Base-by-base conservation (phyloP, 2,888 invertebrate genomes). In the Plusia festucae region DNA sequence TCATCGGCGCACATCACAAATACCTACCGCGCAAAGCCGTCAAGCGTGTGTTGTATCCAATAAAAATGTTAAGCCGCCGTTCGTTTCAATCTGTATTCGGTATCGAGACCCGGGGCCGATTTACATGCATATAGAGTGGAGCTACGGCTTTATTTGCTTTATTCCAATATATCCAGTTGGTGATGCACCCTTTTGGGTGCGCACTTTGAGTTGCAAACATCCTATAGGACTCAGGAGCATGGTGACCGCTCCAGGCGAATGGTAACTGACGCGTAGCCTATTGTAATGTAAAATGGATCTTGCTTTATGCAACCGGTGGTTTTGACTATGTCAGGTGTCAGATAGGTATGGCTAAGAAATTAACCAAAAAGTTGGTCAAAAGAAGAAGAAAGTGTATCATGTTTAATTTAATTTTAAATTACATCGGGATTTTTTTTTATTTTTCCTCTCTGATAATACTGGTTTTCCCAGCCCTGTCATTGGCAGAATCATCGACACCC, bases 71-170 rank as follows among this genome's bases (percentile, higher is more conserved):
- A 90, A 91, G 90, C 89, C 81, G 63, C 79, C 84, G 79, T 87
- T 87, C 90, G 88, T 89, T 90, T 89, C 91, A 92, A 91, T 92
- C 90, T 91, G 90, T 90, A 90, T 85, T 87, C 85, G 85, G 85
- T 88, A 90, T 88, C 85, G 87, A 76, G 78, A 85, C 88, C 83
- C 81, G 71, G 60, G 88, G 88, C 84, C 86, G 90, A 92, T 93
- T 92, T 91, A 91, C 92, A 92, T 92, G 91, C 90, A 91, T 91
- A 91, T 88, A 91, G 88, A 89, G 86, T 85, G 85, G 74, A 72
- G 70, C 73, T 67, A 72, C 69, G 71, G 78, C 83, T 87, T 86
- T 90, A 88, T 91, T 89, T 90, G 89, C 88, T 86, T 87, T 86
- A 85, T 85, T 85, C 86, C 88, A 89, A 90, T 90, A 90, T 86